phyloP scores from a whole-genome alignment of 2,113 vertebrate genomes.

The Pycnonotus jocosus region DNA sequence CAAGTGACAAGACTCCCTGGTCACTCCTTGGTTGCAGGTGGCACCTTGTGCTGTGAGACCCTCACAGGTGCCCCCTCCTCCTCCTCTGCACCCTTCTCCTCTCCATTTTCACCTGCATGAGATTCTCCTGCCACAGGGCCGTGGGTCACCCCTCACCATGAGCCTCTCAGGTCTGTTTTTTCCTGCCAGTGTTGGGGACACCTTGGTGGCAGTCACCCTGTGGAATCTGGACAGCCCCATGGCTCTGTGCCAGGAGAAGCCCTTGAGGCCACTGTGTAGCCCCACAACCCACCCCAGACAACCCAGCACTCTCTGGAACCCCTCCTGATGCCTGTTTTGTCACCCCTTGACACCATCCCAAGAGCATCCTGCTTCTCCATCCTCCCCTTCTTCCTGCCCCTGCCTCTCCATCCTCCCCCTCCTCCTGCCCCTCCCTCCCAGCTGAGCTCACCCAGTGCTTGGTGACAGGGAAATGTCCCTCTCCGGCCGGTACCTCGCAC shows the following conservation, averaged over 20 bases:
- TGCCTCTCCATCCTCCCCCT: neutral
- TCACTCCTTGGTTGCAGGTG: neutral
- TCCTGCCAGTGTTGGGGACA: neutral
- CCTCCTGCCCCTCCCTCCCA: neutral
- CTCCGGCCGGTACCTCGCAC: neutral
- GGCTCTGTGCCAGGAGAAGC: neutral
- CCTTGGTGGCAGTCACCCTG: neutral
- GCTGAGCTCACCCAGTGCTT: neutral
- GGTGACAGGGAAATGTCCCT: neutral
- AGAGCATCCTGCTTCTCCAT: neutral
- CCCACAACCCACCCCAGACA: neutral
- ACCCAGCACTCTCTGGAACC: neutral
- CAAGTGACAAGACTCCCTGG: accelerated
- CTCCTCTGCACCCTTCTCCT: neutral
- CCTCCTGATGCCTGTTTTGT: accelerated
- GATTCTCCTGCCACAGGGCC: accelerated
- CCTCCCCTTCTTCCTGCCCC: neutral
- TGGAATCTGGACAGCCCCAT: neutral
- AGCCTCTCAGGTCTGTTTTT: neutral
- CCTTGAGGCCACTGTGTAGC: neutral
- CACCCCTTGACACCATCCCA: neutral
- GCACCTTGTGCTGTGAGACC: neutral
- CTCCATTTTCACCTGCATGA: neutral
- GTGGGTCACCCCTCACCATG: accelerated
- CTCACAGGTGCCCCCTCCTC: neutral